These are phyloP conservation scores for Meandrina meandrites DNA, from an alignment of 92 coral and sea anemone species.

Conservation along the genomic window DNA sequence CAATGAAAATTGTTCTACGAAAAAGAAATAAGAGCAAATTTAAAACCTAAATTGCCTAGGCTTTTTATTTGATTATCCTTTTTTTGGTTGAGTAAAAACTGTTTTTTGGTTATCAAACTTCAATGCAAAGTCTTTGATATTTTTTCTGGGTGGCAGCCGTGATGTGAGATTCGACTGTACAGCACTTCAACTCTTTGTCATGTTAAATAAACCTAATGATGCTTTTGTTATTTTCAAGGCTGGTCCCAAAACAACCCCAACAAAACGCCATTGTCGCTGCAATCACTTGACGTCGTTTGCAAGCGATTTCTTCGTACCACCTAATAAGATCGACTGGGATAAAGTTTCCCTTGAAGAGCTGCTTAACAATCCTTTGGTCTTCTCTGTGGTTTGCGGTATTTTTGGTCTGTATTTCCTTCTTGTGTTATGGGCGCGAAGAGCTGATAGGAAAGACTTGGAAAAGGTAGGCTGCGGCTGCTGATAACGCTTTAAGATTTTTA, in stretches of 20 bases:
- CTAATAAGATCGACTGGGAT: constrained; percentile 93
- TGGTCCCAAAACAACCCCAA: constrained; percentile 79
- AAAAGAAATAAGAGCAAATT: no score
- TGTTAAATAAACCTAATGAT: background rate
- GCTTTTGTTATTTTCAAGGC: constrained; percentile 49
- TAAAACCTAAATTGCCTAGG: no score
- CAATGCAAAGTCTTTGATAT: no score
- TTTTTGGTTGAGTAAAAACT: no score
- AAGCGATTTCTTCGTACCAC: constrained; percentile 92
- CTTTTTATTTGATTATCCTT: no score
- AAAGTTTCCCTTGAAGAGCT: constrained; percentile 85
- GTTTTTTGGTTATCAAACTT: no score
- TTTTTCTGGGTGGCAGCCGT: no score
- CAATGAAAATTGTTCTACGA: no score
- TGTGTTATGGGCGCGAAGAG: constrained; percentile 89
- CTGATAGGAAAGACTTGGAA: constrained; percentile 92
- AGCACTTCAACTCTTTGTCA: no score
- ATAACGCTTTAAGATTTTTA: background rate
- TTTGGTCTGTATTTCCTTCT: constrained; percentile 82
- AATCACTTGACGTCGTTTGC: constrained; percentile 92
- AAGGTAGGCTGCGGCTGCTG: constrained; percentile 57
- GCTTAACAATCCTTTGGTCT: constrained; percentile 85
- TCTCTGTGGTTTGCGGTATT: constrained; percentile 83
- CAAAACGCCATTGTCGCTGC: constrained; percentile 70
- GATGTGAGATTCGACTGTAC: no score